These are phyloP conservation scores for Tokudaia muenninki DNA, from an alignment of 2,797 vertebrate genomes.

Conservation along the genomic window DNA sequence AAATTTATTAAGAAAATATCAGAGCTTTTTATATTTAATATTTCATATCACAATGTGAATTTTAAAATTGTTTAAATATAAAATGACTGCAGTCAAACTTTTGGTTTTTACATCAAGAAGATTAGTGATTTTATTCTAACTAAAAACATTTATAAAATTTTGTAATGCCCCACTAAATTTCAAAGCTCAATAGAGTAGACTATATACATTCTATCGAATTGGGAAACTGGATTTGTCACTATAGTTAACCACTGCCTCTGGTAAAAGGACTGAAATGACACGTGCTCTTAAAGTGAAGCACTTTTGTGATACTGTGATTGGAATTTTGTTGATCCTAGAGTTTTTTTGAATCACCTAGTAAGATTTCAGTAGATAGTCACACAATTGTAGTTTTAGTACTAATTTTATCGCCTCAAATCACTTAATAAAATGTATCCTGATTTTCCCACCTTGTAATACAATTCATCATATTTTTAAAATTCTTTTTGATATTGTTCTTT, in stretches of 20 bases:
- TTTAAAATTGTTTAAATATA: not conserved
- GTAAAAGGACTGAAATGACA: not conserved
- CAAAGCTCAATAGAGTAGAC: not conserved
- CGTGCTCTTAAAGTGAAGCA: not conserved
- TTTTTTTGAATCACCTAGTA: slow-evolving; percentile 51
- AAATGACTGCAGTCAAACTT: slow-evolving; percentile 49
- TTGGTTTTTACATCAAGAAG: slow-evolving; percentile 46
- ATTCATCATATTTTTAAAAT: slow-evolving; percentile 59
- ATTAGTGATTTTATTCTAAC: slow-evolving; percentile 49
- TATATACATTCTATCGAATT: not conserved
- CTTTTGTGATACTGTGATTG: slow-evolving; percentile 11
- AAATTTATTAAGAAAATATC: slow-evolving; percentile 45
- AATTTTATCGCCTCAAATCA: not conserved
- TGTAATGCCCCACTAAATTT: slow-evolving; percentile 22
- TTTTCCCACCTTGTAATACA: slow-evolving; percentile 33
- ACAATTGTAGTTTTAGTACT: not conserved
- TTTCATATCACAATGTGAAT: slow-evolving; percentile 35
- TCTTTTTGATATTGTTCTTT: slow-evolving; percentile 52
- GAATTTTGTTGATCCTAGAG: slow-evolving; percentile 40
- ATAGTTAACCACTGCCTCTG: not conserved
- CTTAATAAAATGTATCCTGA: slow-evolving; percentile 36
- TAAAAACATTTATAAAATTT: slow-evolving; percentile 53
- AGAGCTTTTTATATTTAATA: not conserved
- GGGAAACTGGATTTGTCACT: not conserved
- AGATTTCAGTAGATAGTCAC: slow-evolving; percentile 17